Base-by-base conservation (phyloP, 2,888 invertebrate species). In the Synanthedon tipuliformis region DNA sequence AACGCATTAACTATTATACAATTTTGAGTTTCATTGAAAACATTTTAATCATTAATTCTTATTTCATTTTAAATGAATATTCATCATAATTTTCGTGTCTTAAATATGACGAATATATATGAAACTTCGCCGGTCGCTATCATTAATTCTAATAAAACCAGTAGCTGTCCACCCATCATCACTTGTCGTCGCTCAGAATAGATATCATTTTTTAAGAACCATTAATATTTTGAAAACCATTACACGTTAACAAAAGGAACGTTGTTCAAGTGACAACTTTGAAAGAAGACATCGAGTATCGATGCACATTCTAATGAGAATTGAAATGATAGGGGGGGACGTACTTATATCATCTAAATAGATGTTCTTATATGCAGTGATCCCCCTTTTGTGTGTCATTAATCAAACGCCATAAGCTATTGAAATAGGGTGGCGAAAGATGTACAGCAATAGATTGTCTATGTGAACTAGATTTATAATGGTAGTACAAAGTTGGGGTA, bases 371-470 rank as follows among this genome's bases (percentile, higher is more conserved):
- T 71, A 74, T 70, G 65, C 66, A 72, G 69, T 72, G 69, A 75
- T 61, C 65, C 73, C 80, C 77, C 60, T 62, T 65, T 71, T 73
- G 69, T 71, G 64, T 62, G 61, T 68, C 82, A 86, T 86, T 84
- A 84, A 86, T 86, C 86, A 86, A 84, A 80, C 60, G 73, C 69
- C 71, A 75, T 68, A 67, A 69, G 73, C 79, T 78, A 83, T 81
- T 79, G 78, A 78, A 77, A 79, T 79, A 71, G 85, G 84, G 86
- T 78, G 84, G 73, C 63, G 81, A 82, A 75, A 76, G 75, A 75
- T 75, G 71, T 72, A 75, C 73, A 71, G 72, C 79, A 72, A 78
- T 78, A 73, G 74, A 73, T 77, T 76, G 73, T 80, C 76, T 79
- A 74, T 75, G 57, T 66, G 69, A 71, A 72, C 73, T 69, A 68